Conservation (phyloP, 2,888 invertebrate genomes). For the Stomorhina lunata region DNA sequence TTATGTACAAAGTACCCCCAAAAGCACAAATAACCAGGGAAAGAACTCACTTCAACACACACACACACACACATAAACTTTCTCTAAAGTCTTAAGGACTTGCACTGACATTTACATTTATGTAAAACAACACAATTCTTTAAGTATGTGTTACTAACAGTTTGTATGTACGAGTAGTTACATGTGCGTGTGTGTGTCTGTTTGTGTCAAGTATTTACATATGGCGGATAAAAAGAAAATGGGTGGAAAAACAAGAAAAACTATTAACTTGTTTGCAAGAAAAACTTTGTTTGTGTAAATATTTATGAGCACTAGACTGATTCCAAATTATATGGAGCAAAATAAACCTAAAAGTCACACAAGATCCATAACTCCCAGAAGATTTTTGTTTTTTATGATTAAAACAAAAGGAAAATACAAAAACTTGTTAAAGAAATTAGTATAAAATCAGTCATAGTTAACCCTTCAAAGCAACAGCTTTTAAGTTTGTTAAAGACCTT, state of each 20-base stretch:
- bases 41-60: background rate
- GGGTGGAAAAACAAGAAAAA: background rate
- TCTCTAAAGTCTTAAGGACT: constrained; percentile 16
- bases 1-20: background rate
- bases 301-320: too few relatives aligned
- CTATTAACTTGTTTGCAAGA: background rate
- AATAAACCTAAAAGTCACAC: too few relatives aligned
- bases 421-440: too few relatives aligned
- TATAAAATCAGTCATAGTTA: too few relatives aligned
- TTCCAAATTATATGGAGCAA: too few relatives aligned
- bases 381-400: too few relatives aligned
- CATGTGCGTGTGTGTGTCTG: too few relatives aligned
- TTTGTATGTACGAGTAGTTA: background rate
- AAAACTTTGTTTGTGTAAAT: background rate
- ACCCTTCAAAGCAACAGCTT: too few relatives aligned
- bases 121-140: background rate
- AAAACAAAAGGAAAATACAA: too few relatives aligned
- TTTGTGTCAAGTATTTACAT: too few relatives aligned
- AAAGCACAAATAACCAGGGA: constrained; percentile 9
- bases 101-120: background rate
- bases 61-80: background rate
- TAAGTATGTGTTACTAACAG: background rate
- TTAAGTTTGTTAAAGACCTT: too few relatives aligned
- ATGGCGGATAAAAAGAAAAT: constrained; percentile 9
- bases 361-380: too few relatives aligned